Conservation (phyloP, 1,140 invertebrate species). For the Agrypnia vestita region DNA sequence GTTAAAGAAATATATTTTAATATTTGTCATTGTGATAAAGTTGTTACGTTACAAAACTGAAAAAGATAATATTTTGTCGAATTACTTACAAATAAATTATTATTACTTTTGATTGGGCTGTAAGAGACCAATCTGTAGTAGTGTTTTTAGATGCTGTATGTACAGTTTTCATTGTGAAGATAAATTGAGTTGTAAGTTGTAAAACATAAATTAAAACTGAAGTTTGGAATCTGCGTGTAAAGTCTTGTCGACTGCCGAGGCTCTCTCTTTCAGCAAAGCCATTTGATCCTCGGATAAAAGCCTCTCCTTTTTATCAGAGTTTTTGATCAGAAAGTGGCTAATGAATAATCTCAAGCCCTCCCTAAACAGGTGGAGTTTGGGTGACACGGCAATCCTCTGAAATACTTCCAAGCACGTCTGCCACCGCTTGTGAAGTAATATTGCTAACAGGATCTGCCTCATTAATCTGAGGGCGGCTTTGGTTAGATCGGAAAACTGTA, state of each 20-base stretch:
- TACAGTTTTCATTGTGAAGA: background rate
- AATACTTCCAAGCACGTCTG: constrained; percentile 79
- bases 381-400: constrained; percentile 76
- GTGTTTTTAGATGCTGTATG: background rate
- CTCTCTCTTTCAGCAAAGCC: constrained; percentile 71
- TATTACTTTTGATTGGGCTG: background rate
- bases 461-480: constrained; percentile 81
- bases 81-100: background rate
- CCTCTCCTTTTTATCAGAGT: constrained; percentile 70
- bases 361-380: constrained; percentile 81
- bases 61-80: background rate
- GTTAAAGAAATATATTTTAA: too few species aligned
- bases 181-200: too few species aligned
- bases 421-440: constrained; percentile 78
- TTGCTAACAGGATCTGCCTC: constrained; percentile 79
- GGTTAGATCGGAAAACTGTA: constrained; percentile 87
- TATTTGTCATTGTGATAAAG: too few species aligned
- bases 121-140: background rate
- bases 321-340: constrained; percentile 84
- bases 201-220: constrained; percentile 48
- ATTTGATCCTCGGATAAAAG: constrained; percentile 72
- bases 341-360: constrained; percentile 87
- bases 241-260: constrained; percentile 74
- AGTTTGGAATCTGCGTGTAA: constrained; percentile 63
- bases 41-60: too few species aligned